Percentiles rank a stretch among this genome's conserved stretches.
These are phyloP conservation scores for Tipula helvola DNA, from an alignment of 2,888 invertebrate species.

Conservation along the genomic window DNA sequence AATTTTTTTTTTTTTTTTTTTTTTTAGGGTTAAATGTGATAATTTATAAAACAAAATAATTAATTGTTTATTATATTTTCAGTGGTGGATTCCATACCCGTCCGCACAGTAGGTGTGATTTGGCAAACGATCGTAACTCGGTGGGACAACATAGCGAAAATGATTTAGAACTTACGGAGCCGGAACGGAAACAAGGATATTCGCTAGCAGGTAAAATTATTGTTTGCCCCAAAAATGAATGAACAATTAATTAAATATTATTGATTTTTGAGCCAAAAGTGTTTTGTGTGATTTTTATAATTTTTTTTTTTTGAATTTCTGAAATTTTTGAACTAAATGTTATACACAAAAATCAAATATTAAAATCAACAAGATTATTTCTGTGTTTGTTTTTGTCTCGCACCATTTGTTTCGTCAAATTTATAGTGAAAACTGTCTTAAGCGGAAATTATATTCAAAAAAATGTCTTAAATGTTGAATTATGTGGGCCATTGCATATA, in stretches of 20 bases:
- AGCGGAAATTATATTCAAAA: background rate
- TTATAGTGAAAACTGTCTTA: background rate
- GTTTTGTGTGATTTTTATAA: background rate
- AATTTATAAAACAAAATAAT: too few species aligned
- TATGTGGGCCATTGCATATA: too few species aligned
- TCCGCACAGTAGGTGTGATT: constrained; percentile 22
- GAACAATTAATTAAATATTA: background rate
- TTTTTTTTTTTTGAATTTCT: background rate
- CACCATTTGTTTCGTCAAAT: background rate
- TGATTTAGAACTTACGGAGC: constrained; percentile 5
- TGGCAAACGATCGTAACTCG: constrained; percentile 22
- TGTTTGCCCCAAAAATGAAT: background rate
- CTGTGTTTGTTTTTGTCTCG: background rate
- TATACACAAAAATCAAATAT: background rate
- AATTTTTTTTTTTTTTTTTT: too few species aligned
- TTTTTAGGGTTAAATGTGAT: too few species aligned
- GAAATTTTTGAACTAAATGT: background rate
- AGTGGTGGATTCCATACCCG: constrained; percentile 20
- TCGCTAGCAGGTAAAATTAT: background rate
- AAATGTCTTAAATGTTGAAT: too few species aligned
- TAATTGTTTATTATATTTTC: constrained; percentile 11
- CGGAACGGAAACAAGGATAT: constrained; percentile 9
- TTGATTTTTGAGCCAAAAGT: background rate
- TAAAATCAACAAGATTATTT: background rate
- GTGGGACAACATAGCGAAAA: constrained; percentile 19